Base-by-base conservation (phyloP, 35 echinoderm and acorn worm genomes). In the Strongylocentrotus purpuratus region DNA sequence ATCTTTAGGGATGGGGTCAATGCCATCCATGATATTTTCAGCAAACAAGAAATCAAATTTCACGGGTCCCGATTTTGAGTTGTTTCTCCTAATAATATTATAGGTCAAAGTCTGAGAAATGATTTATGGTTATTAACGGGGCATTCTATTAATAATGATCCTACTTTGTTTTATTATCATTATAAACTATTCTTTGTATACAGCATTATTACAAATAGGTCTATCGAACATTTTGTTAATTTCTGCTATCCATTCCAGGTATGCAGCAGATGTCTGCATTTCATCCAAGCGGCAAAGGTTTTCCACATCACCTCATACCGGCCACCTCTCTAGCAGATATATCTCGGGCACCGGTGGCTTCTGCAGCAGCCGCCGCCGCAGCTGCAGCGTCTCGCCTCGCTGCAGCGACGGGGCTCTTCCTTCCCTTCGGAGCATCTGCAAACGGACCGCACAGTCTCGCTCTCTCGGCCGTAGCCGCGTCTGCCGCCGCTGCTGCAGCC, bases 371-470 rank as follows among this genome's bases (percentile, higher is more conserved):
- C 46, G 48, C 91, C 0, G 91, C 91, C 35, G 31, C 91, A 31
- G 91, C 91, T 25, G 91, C 91, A 6, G 91, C 91, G n/a, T 93
- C 91, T 31, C 91, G 91, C n/a, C 91, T 93, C 47, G 91, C 91
- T 46, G 91, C 91, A 28, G 91, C 91, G 8, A 93, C 91, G 48
- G 33, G 91, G 28, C n/a, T 93, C n/a, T 58, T 93, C 48, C 91
- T 93, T 12, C 91, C 91, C 15, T 9, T 93, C 48, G 91, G 91
- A 32, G 87, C 87, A 2, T 14, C 25, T 32, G 25, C 33, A 14
- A 89, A 89, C 87, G 87, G 87, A 14, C 87, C 87, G 6, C 87
- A 89, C 33, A 89, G 33, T 32, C 33, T 89, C 33, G 87, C 25
- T 15, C 87, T 89, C 0, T 31, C 22, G 25, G 33, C 87, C 33